Evolutionary conservation across 2,113 vertebrate genomes (phyloP), one percentile per base, ranked within the genome.

Genomic region (Centropristis striata): DNA sequence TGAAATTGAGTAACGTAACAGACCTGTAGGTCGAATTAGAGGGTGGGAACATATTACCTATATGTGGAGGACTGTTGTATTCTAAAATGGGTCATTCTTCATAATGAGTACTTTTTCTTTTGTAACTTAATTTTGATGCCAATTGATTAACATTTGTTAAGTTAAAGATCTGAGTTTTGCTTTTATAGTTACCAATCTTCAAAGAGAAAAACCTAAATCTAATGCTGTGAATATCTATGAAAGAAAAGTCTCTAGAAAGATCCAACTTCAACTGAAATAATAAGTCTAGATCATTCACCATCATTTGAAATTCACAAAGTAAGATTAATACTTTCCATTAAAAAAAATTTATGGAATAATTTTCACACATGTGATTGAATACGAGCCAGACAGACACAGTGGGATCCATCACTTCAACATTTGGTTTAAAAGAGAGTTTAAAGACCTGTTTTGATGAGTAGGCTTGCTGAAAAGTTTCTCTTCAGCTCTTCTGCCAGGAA

Each of bases 401-500:
- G 11, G 4, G 51, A 70, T 51, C 57, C 27, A 74, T 69, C 53
- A 39, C 32, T 54, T 54, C n/a, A 76, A 21, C 51, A 59, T 77
- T 72, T 59, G 37, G 3, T 72, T 69, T 75, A 59, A n/a, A n/a
- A 66, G 37, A 41, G 25, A 75, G 60, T 51, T 25, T 42, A 46
- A 79, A 27, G 8, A 50, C n/a, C n/a, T n/a, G 59, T 50, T 70
- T 54, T 54, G 21, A 71, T 41, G 44, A 74, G 15, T 27, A 44
- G 41, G 27, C 41, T 27, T 27, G 41, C 27, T 63, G 60, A 32
- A 46, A 32, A 0, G 8, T 63, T 76, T 61, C 47, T 55, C 53
- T 20, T 53, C 36, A 41, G 47, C 50, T 71, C 58, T 25, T 50
- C 37, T 71, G 77, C 80, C 80, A 77, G 80, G 67, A 83, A 66